Evolutionary conservation across 2,888 invertebrate species (phyloP).

Genomic region (Dendrolimus pini): DNA sequence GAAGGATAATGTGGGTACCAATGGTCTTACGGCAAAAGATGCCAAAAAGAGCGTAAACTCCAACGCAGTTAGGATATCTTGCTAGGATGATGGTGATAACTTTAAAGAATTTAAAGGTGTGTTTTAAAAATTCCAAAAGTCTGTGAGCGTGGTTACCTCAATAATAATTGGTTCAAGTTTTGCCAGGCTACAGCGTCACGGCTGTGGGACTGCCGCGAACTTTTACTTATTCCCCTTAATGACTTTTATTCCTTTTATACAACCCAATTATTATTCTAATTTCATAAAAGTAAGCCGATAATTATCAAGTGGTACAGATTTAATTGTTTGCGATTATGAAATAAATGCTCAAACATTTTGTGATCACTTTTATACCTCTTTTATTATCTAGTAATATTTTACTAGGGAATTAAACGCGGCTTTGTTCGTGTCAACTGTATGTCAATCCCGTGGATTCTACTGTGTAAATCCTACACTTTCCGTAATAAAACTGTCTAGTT

Average conservation of each 20-base stretch:
- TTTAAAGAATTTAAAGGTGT: too few species aligned
- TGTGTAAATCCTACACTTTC: too few species aligned
- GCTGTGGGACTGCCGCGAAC: constrained; percentile 54
- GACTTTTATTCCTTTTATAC: constrained; percentile 57
- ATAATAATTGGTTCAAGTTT: constrained; percentile 60
- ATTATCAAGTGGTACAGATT: background rate
- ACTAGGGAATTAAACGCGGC: too few species aligned
- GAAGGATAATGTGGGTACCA: too few species aligned
- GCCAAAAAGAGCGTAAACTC: too few species aligned
- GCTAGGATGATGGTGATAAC: too few species aligned
- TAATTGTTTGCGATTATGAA: background rate
- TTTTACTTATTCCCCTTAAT: constrained; percentile 64
- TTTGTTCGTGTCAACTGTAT: too few species aligned
- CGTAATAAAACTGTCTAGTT: too few species aligned
- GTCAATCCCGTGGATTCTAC: too few species aligned
- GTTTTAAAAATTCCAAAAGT: constrained; percentile 7
- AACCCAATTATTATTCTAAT: constrained; percentile 29
- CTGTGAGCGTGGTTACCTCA: constrained; percentile 36
- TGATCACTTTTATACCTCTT: background rate
- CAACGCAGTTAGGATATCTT: too few species aligned
- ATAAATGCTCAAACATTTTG: constrained; percentile 5
- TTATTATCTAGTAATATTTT: too few species aligned
- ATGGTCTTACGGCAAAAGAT: too few species aligned
- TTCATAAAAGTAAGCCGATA: constrained; percentile 12
- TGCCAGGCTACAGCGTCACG: constrained; percentile 45